Conservation (phyloP, 2,113 vertebrate species). For the Rhinolophus sinicus region DNA sequence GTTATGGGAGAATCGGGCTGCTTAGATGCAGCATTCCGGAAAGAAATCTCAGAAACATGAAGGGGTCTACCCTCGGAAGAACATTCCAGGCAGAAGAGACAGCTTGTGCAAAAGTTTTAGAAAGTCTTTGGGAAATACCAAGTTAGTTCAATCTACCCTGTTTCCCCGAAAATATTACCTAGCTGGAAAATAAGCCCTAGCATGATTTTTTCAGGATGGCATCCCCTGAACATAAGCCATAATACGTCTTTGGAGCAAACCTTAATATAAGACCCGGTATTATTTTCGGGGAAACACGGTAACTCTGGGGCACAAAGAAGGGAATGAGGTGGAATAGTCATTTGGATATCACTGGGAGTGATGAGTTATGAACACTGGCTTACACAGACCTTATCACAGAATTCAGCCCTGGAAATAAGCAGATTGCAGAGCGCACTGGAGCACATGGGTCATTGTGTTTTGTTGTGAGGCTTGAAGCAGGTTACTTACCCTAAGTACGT, state of each 20-base stretch:
- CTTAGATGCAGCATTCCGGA: background rate
- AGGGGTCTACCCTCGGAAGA: background rate
- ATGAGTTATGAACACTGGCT: background rate
- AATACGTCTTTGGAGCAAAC: too few species aligned
- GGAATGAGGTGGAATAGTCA: background rate
- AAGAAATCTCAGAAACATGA: background rate
- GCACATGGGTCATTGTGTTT: accelerated
- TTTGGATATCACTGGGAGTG: background rate
- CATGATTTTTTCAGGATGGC: too few species aligned
- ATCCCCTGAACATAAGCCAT: too few species aligned
- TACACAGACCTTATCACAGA: background rate
- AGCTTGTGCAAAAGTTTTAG: background rate
- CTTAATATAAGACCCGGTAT: too few species aligned
- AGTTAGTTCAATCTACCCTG: background rate
- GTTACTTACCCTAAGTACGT: background rate
- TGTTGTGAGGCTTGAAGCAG: background rate
- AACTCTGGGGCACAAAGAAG: background rate
- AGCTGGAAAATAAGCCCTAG: too few species aligned
- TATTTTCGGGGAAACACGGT: too few species aligned
- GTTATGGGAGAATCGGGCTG: background rate
- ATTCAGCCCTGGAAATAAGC: background rate
- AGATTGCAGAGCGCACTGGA: accelerated
- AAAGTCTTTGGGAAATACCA: background rate
- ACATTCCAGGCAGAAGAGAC: too few species aligned
- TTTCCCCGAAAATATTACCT: too few species aligned